phyloP scores from a whole-genome alignment of 2,797 vertebrate species.

The Masticophis lateralis region DNA sequence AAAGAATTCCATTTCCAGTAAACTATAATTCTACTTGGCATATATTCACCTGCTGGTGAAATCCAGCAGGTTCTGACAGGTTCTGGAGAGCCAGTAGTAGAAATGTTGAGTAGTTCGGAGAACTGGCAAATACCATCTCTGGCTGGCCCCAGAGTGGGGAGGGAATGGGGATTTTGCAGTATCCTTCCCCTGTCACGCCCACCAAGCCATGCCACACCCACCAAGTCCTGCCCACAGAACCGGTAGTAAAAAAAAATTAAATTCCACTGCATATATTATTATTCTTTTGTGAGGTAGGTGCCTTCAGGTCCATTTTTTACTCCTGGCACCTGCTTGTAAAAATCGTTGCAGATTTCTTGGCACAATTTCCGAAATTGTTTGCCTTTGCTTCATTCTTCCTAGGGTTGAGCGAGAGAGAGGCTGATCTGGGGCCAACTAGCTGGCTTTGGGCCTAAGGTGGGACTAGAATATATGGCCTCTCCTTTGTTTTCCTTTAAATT shows the following conservation, averaged over 20 bases:
- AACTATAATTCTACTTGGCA: neutral
- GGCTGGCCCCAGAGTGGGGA: too few relatives aligned
- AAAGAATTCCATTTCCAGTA: neutral
- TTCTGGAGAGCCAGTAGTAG: too few relatives aligned
- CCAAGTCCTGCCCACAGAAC: too few relatives aligned
- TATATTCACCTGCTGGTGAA: neutral
- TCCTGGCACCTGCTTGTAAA: neutral
- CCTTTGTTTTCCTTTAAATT: neutral
- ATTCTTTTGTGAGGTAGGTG: neutral
- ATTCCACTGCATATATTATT: too few relatives aligned
- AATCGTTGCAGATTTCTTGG: neutral
- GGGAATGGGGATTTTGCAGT: too few relatives aligned
- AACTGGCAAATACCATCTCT: too few relatives aligned
- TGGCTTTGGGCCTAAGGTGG: neutral
- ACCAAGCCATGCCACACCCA: too few relatives aligned
- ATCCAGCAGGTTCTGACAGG: too few relatives aligned
- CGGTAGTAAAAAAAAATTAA: too few relatives aligned
- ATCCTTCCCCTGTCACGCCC: too few relatives aligned
- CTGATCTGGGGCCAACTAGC: neutral
- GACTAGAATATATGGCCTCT: neutral
- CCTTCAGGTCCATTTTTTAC: neutral
- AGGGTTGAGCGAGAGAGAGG: neutral
- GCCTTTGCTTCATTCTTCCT: neutral
- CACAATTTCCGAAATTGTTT: neutral
- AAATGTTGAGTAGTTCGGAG: too few relatives aligned